A percentile compares a stretch with the other conserved stretches of the same genome.
These are phyloP conservation scores for Centropus unirufus DNA, from an alignment of 2,113 vertebrate species.

Conservation along the genomic window DNA sequence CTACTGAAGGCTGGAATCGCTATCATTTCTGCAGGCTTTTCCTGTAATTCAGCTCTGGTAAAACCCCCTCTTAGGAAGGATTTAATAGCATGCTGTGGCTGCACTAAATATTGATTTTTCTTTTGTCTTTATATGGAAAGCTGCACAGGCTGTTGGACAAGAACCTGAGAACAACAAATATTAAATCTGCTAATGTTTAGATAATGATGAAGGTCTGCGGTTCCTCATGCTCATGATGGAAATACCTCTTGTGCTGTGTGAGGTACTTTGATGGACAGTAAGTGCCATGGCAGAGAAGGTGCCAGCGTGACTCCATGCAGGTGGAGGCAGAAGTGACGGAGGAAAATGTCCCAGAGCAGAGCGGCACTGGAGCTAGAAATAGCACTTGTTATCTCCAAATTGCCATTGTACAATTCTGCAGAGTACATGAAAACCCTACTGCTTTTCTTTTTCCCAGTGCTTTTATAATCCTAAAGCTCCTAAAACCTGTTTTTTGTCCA, in stretches of 20 bases:
- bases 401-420: background rate
- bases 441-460: background rate
- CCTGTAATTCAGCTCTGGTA: constrained; percentile 15
- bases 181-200: background rate
- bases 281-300: background rate
- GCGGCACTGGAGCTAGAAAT: background rate
- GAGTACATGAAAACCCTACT: background rate
- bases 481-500: background rate
- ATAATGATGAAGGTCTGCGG: background rate
- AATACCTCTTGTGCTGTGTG: background rate
- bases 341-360: background rate
- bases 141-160: background rate
- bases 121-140: background rate
- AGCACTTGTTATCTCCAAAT: background rate
- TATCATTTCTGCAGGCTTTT: background rate
- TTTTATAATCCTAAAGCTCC: constrained; percentile 3
- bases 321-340: background rate
- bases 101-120: background rate
- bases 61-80: background rate
- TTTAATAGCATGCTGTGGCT: background rate
- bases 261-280: background rate
- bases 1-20: background rate
- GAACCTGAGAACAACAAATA: background rate
- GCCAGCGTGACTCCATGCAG: background rate
- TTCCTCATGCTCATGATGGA: accelerated